Percentiles rank a stretch among this genome's conserved stretches.
These are phyloP conservation scores for Cyclopterus lumpus DNA, from an alignment of 2,797 vertebrate genomes.

Conservation along the genomic window DNA sequence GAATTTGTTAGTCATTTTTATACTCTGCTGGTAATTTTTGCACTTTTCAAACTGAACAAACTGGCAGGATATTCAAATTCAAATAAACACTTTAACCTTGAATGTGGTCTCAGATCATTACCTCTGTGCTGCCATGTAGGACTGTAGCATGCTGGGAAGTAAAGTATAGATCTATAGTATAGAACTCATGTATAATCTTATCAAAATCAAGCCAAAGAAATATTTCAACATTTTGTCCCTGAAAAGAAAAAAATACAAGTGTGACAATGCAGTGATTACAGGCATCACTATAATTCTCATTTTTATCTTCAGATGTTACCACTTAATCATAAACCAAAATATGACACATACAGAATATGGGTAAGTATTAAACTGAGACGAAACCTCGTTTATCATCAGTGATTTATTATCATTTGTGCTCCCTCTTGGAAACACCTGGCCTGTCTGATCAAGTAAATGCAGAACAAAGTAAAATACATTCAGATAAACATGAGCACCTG, in stretches of 20 bases:
- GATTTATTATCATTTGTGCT: conserved; percentile 49
- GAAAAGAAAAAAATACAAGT: conserved; percentile 7
- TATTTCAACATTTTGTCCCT: background rate
- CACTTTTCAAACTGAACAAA: conserved; percentile 22
- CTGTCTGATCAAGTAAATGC: conserved; percentile 52
- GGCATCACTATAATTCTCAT: background rate
- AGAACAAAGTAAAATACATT: conserved; percentile 55
- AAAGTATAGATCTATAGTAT: background rate
- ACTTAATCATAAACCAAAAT: background rate
- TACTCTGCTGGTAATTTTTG: conserved; percentile 14
- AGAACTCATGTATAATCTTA: background rate
- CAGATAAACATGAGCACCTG: conserved; percentile 61
- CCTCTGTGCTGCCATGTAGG: background rate
- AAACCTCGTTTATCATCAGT: conserved; percentile 28
- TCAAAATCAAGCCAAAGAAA: too few relatives aligned
- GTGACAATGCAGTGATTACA: background rate
- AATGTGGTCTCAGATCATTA: background rate
- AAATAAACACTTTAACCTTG: conserved; percentile 20
- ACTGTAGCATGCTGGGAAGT: background rate
- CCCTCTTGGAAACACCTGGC: conserved; percentile 50
- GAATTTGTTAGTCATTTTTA: background rate
- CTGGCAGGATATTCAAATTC: background rate
- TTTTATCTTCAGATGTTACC: background rate
- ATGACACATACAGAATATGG: conserved; percentile 9
- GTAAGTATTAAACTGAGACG: conserved; percentile 23